A percentile compares a stretch with the other conserved stretches of the same genome.
phyloP scores from a whole-genome alignment of 2,888 invertebrate species.

The Subacronicta megacephala region DNA sequence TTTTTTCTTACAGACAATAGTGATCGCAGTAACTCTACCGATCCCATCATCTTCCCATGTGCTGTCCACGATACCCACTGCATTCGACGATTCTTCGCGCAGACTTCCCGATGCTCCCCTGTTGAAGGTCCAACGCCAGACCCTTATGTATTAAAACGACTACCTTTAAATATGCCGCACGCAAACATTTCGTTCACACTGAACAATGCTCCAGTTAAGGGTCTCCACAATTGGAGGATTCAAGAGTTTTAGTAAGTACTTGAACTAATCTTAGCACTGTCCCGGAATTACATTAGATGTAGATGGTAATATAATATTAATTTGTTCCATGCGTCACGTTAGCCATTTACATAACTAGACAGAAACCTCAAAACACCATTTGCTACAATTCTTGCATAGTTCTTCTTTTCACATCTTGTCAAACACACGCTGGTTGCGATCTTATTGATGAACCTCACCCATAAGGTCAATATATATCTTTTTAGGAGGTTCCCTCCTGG shows the following conservation, averaged over 20 bases:
- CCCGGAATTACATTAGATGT: no score
- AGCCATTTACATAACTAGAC: no score
- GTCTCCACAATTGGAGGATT: conserved; percentile 32
- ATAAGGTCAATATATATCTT: no score
- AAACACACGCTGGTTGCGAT: no score
- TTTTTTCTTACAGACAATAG: neutral
- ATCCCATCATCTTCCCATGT: conserved; percentile 46
- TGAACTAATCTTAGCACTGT: no score
- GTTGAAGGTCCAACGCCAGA: conserved; percentile 48
- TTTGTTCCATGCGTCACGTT: no score
- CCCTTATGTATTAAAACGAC: conserved; percentile 32
- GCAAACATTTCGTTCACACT: conserved; percentile 29
- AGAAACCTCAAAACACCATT: no score
- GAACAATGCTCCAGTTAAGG: conserved; percentile 18
- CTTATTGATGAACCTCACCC: no score
- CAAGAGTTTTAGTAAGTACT: conserved; percentile 29
- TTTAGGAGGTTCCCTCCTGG: no score
- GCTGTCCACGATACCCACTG: conserved; percentile 48
- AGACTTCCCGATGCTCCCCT: conserved; percentile 48
- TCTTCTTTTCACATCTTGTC: no score
- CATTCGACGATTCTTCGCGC: conserved; percentile 49
- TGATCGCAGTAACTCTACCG: neutral
- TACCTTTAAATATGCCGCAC: conserved; percentile 18
- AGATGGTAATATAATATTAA: no score
- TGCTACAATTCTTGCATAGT: no score